Evolutionary conservation across 2,113 vertebrate species (phyloP).

Genomic region (Ochotona curzoniae): DNA sequence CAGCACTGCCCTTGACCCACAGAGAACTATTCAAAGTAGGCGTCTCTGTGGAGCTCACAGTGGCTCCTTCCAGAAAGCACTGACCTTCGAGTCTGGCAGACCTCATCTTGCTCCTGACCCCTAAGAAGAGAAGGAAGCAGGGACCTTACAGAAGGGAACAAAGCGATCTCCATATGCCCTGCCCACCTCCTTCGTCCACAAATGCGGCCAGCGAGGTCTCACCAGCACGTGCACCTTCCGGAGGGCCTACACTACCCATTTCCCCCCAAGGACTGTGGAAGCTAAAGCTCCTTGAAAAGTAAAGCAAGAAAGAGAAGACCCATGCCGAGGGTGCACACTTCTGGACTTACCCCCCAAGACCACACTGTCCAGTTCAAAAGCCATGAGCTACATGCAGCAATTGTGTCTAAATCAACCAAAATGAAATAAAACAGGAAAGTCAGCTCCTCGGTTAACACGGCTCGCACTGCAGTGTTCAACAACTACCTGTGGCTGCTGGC

Average conservation of each 20-base stretch:
- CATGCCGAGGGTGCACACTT: background rate
- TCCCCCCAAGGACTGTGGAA: slow-evolving; percentile 68
- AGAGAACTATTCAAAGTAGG: background rate
- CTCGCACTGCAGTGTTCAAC: background rate
- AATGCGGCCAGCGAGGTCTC: background rate
- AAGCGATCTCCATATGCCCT: background rate
- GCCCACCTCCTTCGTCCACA: background rate
- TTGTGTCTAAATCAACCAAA: background rate
- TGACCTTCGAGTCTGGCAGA: slow-evolving; percentile 81
- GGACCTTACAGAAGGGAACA: slow-evolving; percentile 4
- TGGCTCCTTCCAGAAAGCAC: slow-evolving; percentile 59
- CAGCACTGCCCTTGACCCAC: background rate
- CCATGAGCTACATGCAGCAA: background rate
- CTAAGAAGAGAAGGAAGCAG: slow-evolving; percentile 66
- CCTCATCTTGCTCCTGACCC: slow-evolving; percentile 82
- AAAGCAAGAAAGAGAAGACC: slow-evolving; percentile 22
- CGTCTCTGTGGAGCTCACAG: background rate
- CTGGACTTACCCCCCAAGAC: background rate
- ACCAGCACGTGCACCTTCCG: slow-evolving; percentile 69
- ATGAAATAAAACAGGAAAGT: background rate
- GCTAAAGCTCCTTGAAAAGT: slow-evolving; percentile 78
- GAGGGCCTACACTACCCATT: slow-evolving; percentile 69
- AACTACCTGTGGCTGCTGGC: background rate
- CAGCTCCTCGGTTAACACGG: background rate
- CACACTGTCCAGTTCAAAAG: background rate